Evolutionary conservation across 2,797 vertebrate species (phyloP).

Genomic region (Trematomus bernacchii): DNA sequence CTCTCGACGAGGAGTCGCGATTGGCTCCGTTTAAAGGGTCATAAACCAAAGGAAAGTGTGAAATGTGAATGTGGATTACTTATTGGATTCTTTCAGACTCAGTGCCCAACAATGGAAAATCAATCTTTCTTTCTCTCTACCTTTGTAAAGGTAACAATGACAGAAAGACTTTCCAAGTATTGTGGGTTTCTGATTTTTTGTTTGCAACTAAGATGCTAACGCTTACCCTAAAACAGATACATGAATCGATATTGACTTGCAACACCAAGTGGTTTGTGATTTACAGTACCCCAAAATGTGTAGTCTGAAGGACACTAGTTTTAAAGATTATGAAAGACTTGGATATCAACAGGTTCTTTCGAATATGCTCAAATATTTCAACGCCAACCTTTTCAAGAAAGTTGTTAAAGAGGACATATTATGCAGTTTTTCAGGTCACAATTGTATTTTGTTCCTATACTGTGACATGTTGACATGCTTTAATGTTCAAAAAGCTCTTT

Average conservation of each 20-base stretch:
- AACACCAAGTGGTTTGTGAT: not conserved
- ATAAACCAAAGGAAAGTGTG: not conserved
- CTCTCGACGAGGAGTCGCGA: not conserved
- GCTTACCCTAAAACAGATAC: not conserved
- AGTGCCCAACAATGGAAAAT: not conserved
- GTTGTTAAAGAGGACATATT: too few species aligned
- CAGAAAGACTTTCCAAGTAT: not conserved
- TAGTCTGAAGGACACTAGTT: too few species aligned
- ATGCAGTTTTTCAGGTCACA: too few species aligned
- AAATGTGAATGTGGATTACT: not conserved
- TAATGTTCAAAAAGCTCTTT: too few species aligned
- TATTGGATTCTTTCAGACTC: not conserved
- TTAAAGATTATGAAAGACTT: too few species aligned
- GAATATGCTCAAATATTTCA: too few species aligned
- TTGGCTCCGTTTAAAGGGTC: not conserved
- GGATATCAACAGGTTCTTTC: too few species aligned
- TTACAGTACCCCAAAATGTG: too few species aligned
- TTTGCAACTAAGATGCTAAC: conserved; percentile 5
- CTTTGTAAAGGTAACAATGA: not conserved
- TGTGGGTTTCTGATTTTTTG: not conserved
- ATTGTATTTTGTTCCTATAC: too few species aligned
- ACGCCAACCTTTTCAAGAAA: too few species aligned
- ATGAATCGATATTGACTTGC: not conserved
- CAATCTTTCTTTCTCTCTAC: not conserved
- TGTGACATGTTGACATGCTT: too few species aligned